Base-by-base conservation (phyloP, 1,140 invertebrate species). In the Gonatopus flavifemur region DNA sequence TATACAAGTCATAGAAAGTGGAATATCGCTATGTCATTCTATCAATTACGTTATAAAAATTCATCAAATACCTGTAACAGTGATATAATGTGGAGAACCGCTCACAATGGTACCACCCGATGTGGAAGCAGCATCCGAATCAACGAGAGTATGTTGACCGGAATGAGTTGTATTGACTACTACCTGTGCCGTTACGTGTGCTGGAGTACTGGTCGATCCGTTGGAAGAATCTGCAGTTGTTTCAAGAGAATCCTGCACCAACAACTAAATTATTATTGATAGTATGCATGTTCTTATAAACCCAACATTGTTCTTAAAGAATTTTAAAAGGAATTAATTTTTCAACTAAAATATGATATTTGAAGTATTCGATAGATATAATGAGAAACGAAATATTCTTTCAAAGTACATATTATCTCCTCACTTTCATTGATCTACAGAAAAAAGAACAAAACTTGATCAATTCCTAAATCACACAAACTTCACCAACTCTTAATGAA, bases 41-140 rank as follows among this genome's bases (percentile, higher is more conserved):
- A n/a, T n/a, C n/a, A n/a, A 24, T 24, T 18, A 25, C 6, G 24
- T 24, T 9, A 18, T 36, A 31, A 9, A 16, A 31, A 15, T 10
- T 32, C 2, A 25, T 15, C 5, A 50, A 35, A 45, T 67, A 81
- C 80, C 80, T 69, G 80, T 79, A 39, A 81, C 80, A 41, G 79
- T 81, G 37, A 81, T 81, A 43, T 80, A 81, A 46, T 81, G 80
- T 10, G 80, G 76, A 13, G 80, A 80, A 39, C 73, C 76, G 59
- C 69, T 70, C 39, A 78, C 73, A 21, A 78, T 77, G 13, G 74
- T 74, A 3, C 73, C 74, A 33, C 74, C 52, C 3, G 73, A 75
- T 16, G 74, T 72, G 4, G 76, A 76, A n/a, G 72, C 72, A 13
- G 66, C 57, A 57, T 77, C 76, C 7, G 74, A 72, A 54, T 78